Evolutionary conservation across 2,113 vertebrate genomes (phyloP).

Genomic region (Miniopterus natalensis): DNA sequence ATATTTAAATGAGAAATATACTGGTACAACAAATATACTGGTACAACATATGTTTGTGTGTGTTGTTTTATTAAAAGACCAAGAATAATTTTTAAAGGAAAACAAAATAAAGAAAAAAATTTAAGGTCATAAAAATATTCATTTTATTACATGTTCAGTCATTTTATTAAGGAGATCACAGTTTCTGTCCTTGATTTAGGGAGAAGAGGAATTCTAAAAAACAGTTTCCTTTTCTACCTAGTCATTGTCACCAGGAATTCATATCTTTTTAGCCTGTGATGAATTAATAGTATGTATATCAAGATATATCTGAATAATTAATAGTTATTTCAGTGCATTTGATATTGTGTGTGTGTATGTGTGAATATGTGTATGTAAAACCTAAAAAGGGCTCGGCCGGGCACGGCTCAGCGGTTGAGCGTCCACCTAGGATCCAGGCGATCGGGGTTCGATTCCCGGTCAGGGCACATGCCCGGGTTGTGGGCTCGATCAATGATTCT

Average conservation of each 20-base stretch:
- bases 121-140: not conserved
- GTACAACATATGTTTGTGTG: not conserved
- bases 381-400: not conserved
- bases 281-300: not conserved
- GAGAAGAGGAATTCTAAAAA: not conserved
- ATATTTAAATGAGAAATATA: not conserved
- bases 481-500: too few species aligned
- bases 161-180: not conserved
- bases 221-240: not conserved
- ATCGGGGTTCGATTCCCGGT: too few species aligned
- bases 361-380: not conserved
- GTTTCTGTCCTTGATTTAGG: not conserved
- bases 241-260: not conserved
- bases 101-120: not conserved
- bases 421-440: too few species aligned
- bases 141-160: not conserved
- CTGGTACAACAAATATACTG: not conserved
- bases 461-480: too few species aligned
- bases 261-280: not conserved
- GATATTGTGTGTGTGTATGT: not conserved
- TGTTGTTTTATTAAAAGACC: not conserved
- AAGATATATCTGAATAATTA: not conserved
- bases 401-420: too few species aligned
- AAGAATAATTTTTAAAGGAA: not conserved
- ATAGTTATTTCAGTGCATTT: constrained; percentile 4